Evolutionary conservation across 2,888 invertebrate species (phyloP), one percentile per base, ranked within the genome.

Genomic region (Drosophila rubida): DNA sequence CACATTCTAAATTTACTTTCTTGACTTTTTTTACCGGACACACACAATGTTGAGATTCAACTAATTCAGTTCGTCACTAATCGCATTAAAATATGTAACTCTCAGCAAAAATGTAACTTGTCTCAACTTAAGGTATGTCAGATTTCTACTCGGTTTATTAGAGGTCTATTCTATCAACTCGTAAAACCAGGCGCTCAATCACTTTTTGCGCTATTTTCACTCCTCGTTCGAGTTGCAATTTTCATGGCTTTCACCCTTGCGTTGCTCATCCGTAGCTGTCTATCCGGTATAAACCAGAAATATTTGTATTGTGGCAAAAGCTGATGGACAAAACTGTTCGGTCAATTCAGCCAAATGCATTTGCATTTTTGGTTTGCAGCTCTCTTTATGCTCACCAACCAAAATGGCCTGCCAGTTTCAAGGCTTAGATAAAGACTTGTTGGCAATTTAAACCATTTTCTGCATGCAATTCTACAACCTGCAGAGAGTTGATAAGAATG

Each of bases 401-500:
- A 68, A 53, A 51, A 51, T 46, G 49, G 53, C 44, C 75, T 72
- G 64, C 50, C 55, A 66, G 65, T 72, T 78, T 55, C 58, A 68
- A 68, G 65, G 65, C 76, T 78, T 44, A 75, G 75, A 78, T 78
- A 84, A 71, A 64, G 60, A 50, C 75, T 67, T 53, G 55, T 41
- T 46, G 51, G 65, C 70, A 80, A 57, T 62, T 64, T 67, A 45
- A 62, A 61, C 30, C 46, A 48, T 67, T 65, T 44, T 64, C 48
- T 32, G 25, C 11, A 19, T 19, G 16, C 16, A 13, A 5, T 32
- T n/a, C 7, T 2, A 35, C 32, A 35, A 30, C 32, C 44, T 23
- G 14, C 22, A 54, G 32, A 4, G 1, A 19, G 11, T 30, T 7
- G n/a, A n/a, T 9, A 30, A 30, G n/a, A 13, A 35, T 25, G 6